These are phyloP conservation scores for Stegana nigrithorax DNA, from an alignment of 2,888 invertebrate genomes.

Conservation along the genomic window DNA sequence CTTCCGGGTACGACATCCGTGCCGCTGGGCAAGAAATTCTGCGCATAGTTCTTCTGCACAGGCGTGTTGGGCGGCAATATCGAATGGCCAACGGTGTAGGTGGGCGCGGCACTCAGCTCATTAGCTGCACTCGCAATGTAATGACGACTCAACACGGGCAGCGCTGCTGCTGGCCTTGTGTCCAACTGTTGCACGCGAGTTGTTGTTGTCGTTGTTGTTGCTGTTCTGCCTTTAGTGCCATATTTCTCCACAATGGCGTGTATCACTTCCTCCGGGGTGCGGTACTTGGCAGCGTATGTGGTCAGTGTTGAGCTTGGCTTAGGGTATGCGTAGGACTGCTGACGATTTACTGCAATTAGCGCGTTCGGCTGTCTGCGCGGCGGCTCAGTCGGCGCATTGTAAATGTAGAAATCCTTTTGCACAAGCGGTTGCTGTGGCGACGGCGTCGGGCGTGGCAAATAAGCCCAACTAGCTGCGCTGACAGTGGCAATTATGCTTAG, in stretches of 20 bases:
- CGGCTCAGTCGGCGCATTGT: constrained; percentile 42
- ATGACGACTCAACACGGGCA: background rate
- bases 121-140: background rate
- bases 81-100: background rate
- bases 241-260: constrained; percentile 31
- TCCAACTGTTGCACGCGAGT: background rate
- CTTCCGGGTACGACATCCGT: constrained; percentile 63
- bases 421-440: background rate
- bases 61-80: constrained; percentile 50
- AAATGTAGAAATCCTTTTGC: constrained; percentile 42
- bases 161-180: background rate
- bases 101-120: background rate
- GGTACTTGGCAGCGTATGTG: constrained; percentile 36
- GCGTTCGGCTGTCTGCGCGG: constrained; percentile 32
- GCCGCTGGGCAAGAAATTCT: constrained; percentile 56
- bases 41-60: constrained; percentile 56
- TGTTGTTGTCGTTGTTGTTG: too few species aligned
- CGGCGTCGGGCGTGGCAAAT: constrained; percentile 32
- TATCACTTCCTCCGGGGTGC: constrained; percentile 32
- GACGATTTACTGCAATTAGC: background rate
- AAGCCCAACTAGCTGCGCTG: constrained; percentile 29
- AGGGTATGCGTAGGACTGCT: too few species aligned
- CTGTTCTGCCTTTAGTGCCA: constrained; percentile 5
- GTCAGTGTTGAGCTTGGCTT: constrained; percentile 14
- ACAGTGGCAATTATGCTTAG: constrained; percentile 37